Percentiles rank a stretch among this genome's conserved stretches.
Evolutionary conservation across 2,888 invertebrate species (phyloP).

Genomic region (Catonia carolina): DNA sequence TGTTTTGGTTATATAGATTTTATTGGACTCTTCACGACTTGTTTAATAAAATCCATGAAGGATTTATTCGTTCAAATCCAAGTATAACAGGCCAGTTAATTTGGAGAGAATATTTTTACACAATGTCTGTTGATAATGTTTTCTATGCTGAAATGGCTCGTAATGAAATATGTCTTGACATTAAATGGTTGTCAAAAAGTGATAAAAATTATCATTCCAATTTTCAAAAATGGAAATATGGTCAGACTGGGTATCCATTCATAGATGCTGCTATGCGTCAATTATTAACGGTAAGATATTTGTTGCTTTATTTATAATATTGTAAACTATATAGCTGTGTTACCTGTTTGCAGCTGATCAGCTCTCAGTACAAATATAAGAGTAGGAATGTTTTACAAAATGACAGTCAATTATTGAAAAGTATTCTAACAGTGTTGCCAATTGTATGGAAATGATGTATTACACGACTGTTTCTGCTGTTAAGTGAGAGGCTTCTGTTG

Average conservation of each 20-base stretch:
- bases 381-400: no score
- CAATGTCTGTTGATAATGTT: constrained; percentile 67
- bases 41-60: constrained; percentile 52
- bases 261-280: constrained; percentile 71
- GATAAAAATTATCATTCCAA: constrained; percentile 27
- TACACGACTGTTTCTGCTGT: no score
- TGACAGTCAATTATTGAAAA: no score
- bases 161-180: constrained; percentile 65
- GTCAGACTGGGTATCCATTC: constrained; percentile 63
- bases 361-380: no score
- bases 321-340: background rate
- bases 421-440: no score
- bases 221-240: constrained; percentile 49
- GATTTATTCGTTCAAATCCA: constrained; percentile 43
- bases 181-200: constrained; percentile 57
- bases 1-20: constrained; percentile 45
- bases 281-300: constrained; percentile 42
- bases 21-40: constrained; percentile 63
- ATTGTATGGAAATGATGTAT: no score
- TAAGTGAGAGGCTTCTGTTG: no score
- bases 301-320: no score
- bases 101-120: constrained; percentile 73
- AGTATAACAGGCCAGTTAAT: constrained; percentile 57
- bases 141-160: constrained; percentile 58
- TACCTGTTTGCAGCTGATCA: no score